Percentiles rank a stretch among this genome's conserved stretches.
phyloP scores from a whole-genome alignment of 1,140 invertebrate genomes.

The Drosophila punjabiensis region DNA sequence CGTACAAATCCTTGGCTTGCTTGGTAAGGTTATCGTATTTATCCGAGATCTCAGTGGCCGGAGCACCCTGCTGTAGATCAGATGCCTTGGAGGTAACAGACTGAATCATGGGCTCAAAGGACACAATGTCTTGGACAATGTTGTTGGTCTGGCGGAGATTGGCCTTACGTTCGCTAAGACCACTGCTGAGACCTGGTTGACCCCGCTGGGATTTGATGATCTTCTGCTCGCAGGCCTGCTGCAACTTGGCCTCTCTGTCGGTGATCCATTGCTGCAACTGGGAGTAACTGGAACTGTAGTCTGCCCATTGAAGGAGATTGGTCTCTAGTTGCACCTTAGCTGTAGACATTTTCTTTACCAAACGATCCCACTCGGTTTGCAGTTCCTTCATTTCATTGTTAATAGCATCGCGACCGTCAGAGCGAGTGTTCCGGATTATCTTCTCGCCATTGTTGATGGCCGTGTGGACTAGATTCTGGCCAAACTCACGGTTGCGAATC shows the following conservation, averaged over 20 bases:
- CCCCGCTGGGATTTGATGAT: constrained; percentile 92
- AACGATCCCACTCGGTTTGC: constrained; percentile 96
- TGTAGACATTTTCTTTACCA: constrained; percentile 96
- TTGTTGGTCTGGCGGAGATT: constrained; percentile 96
- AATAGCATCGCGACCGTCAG: constrained; percentile 95
- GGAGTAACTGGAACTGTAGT: constrained; percentile 96
- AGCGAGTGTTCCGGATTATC: constrained; percentile 93
- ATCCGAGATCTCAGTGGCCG: constrained; percentile 94
- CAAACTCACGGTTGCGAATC: constrained; percentile 94
- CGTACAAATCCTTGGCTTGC: constrained; percentile 95
- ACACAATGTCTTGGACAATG: constrained; percentile 97
- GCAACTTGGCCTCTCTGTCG: constrained; percentile 96
- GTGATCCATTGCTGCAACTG: constrained; percentile 98
- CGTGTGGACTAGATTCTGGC: constrained; percentile 94
- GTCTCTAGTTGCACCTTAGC: constrained; percentile 97
- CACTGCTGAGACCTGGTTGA: constrained; percentile 90
- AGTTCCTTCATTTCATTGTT: constrained; percentile 95
- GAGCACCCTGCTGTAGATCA: constrained; percentile 93
- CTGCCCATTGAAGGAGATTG: constrained; percentile 96
- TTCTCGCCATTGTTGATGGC: constrained; percentile 97
- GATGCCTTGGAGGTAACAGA: constrained; percentile 96
- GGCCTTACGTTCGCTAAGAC: constrained; percentile 93
- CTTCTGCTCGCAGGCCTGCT: constrained; percentile 95
- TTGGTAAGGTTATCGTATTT: constrained; percentile 96
- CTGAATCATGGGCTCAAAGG: constrained; percentile 97